These are phyloP conservation scores for Rotaria sp. DNA, from an alignment of 2,888 invertebrate genomes.

Conservation along the genomic window DNA sequence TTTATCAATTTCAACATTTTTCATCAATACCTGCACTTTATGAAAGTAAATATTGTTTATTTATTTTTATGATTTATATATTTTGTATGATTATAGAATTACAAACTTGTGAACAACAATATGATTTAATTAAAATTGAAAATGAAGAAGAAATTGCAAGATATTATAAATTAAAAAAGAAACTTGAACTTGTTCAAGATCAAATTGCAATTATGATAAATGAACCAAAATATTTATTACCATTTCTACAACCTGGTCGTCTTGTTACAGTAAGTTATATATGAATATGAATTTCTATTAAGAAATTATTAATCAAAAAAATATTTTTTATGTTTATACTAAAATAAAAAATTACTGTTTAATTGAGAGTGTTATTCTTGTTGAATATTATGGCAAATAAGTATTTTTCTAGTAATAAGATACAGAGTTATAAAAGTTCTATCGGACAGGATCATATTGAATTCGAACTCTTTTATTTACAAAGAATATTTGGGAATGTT, in stretches of 20 bases:
- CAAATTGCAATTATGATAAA: constrained; percentile 74
- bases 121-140: constrained; percentile 58
- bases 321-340: too few species aligned
- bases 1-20: constrained; percentile 98
- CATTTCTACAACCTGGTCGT: constrained; percentile 87
- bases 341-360: too few species aligned
- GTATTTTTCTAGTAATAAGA: too few species aligned
- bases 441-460: too few species aligned
- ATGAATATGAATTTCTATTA: too few species aligned
- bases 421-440: too few species aligned
- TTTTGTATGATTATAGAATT: background rate
- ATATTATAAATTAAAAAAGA: constrained; percentile 76
- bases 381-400: too few species aligned
- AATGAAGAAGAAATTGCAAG: constrained; percentile 70
- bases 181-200: constrained; percentile 67
- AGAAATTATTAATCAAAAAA: too few species aligned
- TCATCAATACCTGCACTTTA: constrained; percentile 77
- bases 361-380: too few species aligned
- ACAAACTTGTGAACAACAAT: constrained; percentile 34
- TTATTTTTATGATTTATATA: background rate
- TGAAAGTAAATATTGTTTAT: constrained; percentile 60
- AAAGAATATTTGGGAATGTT: too few species aligned
- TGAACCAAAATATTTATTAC: constrained; percentile 76
- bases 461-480: too few species aligned
- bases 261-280: constrained; percentile 65